Evolutionary conservation across 2,888 invertebrate species (phyloP).

Genomic region (Saturnia japonica): DNA sequence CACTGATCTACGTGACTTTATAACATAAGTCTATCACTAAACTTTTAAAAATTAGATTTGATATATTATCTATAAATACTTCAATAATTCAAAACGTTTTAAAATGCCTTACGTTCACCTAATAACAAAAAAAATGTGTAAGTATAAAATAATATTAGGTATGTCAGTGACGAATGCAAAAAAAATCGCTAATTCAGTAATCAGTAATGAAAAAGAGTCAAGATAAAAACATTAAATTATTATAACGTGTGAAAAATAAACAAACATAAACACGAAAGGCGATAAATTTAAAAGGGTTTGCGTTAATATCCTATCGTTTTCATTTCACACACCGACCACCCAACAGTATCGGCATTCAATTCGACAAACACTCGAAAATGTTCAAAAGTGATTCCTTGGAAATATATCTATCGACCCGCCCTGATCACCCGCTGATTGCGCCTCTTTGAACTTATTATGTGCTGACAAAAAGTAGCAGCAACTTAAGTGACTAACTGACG

Average conservation of each 20-base stretch:
- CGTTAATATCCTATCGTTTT: neutral
- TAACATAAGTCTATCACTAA: too few relatives aligned
- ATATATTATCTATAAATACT: too few relatives aligned
- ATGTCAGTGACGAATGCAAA: too few relatives aligned
- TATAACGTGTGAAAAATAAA: neutral
- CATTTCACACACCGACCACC: constrained; percentile 11
- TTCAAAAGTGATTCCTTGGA: constrained; percentile 48
- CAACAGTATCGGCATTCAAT: constrained; percentile 13
- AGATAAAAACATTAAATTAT: neutral
- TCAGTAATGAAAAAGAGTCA: neutral
- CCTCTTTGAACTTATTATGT: constrained; percentile 39
- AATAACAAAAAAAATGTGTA: too few relatives aligned
- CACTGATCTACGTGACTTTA: too few relatives aligned
- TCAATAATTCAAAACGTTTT: too few relatives aligned
- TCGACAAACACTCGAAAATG: constrained; percentile 2
- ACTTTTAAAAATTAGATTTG: too few relatives aligned
- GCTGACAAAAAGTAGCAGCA: neutral
- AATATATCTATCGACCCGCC: constrained; percentile 66
- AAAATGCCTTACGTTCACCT: too few relatives aligned
- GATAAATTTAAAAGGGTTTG: neutral
- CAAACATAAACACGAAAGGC: neutral
- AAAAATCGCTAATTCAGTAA: too few relatives aligned
- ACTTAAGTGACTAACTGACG: neutral
- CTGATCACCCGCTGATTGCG: constrained; percentile 54
- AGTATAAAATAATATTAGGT: too few relatives aligned